Percentiles rank a stretch among this genome's conserved stretches.
Evolutionary conservation across 2,797 vertebrate genomes (phyloP).

Genomic region (Amniataba percoides): DNA sequence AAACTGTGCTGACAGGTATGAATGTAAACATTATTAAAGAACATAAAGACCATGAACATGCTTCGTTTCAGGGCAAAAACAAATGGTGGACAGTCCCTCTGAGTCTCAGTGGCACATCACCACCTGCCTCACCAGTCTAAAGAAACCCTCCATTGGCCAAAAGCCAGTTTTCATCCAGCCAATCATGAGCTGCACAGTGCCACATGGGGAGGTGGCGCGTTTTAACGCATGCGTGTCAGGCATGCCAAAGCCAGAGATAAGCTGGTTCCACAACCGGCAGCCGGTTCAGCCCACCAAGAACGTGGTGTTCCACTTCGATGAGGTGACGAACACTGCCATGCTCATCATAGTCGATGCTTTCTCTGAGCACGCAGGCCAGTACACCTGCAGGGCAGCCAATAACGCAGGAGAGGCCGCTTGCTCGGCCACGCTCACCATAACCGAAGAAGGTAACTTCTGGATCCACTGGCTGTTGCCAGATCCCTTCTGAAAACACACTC

Average conservation of each 20-base stretch:
- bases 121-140: conserved; percentile 82
- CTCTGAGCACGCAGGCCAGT: conserved; percentile 91
- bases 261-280: conserved; percentile 92
- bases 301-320: conserved; percentile 95
- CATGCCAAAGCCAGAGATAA: conserved; percentile 90
- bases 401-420: conserved; percentile 90
- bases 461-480: conserved; percentile 10
- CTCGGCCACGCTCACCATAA: conserved; percentile 90
- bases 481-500: conserved; percentile 1
- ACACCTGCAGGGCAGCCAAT: conserved; percentile 93
- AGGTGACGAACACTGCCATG: conserved; percentile 90
- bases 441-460: conserved; percentile 91
- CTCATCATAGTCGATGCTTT: conserved; percentile 96
- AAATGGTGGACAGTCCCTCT: conserved; percentile 84
- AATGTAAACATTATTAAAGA: not conserved
- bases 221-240: conserved; percentile 91
- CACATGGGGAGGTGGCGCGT: conserved; percentile 92
- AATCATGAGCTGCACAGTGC: conserved; percentile 90
- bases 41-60: conserved; percentile 71
- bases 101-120: conserved; percentile 85
- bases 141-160: conserved; percentile 89
- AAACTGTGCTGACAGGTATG: conserved; percentile 13
- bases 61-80: conserved; percentile 95
- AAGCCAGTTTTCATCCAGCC: conserved; percentile 92
- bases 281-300: conserved; percentile 90